phyloP scores from a whole-genome alignment of 2,888 invertebrate species.

The Lepas anatifera region DNA sequence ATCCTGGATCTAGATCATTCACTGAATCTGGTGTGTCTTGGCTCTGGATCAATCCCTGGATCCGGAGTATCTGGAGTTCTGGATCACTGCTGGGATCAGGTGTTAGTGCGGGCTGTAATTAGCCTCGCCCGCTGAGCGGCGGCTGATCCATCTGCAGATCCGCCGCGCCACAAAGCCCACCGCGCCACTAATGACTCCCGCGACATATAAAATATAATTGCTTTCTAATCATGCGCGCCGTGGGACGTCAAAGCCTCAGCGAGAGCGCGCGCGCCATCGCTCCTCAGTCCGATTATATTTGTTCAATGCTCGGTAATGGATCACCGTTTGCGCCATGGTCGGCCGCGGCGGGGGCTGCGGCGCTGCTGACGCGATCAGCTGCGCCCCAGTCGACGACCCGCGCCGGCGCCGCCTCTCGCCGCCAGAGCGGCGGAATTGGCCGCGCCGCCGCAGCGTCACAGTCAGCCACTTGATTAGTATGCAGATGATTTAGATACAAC shows the following conservation, averaged over 20 bases:
- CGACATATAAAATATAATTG: conserved; percentile 3
- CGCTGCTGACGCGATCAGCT: too few species aligned
- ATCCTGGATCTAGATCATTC: too few species aligned
- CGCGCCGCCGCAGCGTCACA: too few species aligned
- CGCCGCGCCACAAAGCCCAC: background rate
- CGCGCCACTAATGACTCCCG: conserved; percentile 1
- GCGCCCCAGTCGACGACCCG: too few species aligned
- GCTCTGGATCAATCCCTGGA: too few species aligned
- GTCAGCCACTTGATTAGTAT: background rate
- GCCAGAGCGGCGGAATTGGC: too few species aligned
- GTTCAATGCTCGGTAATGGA: conserved; percentile 6
- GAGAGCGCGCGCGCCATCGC: background rate
- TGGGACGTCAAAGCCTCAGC: background rate
- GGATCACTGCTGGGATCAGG: too few species aligned
- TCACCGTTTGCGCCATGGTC: background rate
- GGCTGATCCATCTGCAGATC: background rate
- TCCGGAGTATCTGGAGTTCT: too few species aligned
- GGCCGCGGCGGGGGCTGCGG: background rate
- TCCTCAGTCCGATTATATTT: background rate
- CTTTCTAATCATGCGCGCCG: conserved; percentile 11
- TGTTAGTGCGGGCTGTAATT: background rate
- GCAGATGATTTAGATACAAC: background rate
- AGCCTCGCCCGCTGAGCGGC: background rate
- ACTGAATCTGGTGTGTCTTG: background rate
- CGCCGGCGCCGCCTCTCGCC: too few species aligned